These are phyloP conservation scores for Promerops cafer DNA, from an alignment of 2,113 vertebrate genomes.

Conservation along the genomic window DNA sequence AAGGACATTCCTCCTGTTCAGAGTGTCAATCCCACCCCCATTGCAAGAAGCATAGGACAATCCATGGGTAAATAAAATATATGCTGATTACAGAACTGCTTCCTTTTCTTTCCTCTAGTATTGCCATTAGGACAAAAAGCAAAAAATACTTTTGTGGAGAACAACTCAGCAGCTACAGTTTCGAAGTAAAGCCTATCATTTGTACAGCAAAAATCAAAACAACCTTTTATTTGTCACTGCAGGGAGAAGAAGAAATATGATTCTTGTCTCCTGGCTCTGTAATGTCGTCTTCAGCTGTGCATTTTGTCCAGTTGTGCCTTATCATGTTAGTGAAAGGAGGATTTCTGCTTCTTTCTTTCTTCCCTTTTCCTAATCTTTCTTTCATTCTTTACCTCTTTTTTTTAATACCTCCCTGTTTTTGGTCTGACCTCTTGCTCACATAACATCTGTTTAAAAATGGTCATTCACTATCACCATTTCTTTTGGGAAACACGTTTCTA, in stretches of 20 bases:
- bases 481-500: conserved; percentile 26
- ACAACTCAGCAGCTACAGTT: conserved; percentile 7
- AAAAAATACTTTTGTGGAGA: conserved; percentile 45
- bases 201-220: conserved; percentile 67
- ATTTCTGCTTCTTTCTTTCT: conserved; percentile 3
- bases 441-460: conserved; percentile 66
- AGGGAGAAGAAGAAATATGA: conserved; percentile 70
- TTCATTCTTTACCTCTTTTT: neutral
- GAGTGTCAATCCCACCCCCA: neutral
- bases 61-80: conserved; percentile 5
- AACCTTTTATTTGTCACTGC: conserved; percentile 68
- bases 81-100: neutral
- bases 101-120: neutral
- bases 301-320: conserved; percentile 40
- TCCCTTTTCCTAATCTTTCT: neutral
- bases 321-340: conserved; percentile 22
- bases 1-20: neutral
- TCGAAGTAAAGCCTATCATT: conserved; percentile 68
- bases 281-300: conserved; percentile 29
- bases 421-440: conserved; percentile 51
- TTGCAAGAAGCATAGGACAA: conserved; percentile 21
- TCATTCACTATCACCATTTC: conserved; percentile 51
- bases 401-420: conserved; percentile 32
- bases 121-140: conserved; percentile 1
- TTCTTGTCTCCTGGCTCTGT: conserved; percentile 47